Evolutionary conservation across 2,888 invertebrate genomes (phyloP), one percentile per base, ranked within the genome.

Genomic region (Spicauda simplicius): DNA sequence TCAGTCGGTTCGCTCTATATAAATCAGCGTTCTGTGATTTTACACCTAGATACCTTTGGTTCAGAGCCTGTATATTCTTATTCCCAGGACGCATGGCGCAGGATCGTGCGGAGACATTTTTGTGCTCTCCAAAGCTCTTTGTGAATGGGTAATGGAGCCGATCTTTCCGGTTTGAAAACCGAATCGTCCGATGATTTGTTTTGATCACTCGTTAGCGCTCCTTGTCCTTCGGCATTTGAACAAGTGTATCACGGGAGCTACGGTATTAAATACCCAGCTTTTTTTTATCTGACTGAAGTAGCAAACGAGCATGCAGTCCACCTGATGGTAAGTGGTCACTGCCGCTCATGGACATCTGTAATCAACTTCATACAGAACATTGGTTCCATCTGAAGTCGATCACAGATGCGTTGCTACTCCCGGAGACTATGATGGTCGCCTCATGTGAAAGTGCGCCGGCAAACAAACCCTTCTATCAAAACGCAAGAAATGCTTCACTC

Each of bases 121-220:
- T 48, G 16, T 2, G 8, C n/a, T 0, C 56, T 16, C 55, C 56
- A 54, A 56, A 18, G 48, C 55, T 11, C 11, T 16, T 37, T 64
- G 33, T 64, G 58, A 69, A 71, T 76, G 64, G 70, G 73, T 76
- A 73, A 76, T 73, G 77, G 74, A 74, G 68, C 65, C 68, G 70
- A 79, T 76, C 76, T 79, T 81, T 83, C 76, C 79, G 80, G 79
- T 78, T 77, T 75, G 73, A 71, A 70, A 76, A 74, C 73, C 72
- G 72, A 80, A 79, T 75, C 72, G 73, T 76, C 62, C 33, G 77
- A 77, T 81, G 83, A 84, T 84, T 82, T 85, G 85, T 86, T 86
- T 83, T 82, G 85, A 85, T 71, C 75, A 81, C 80, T 85, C 78
- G 80, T 85, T 85, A 85, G 75, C 80, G 78, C 80, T 81, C 77